A percentile compares a stretch with the other conserved stretches of the same genome.
These are phyloP conservation scores for Cataglyphis altisquamis DNA, from an alignment of 2,888 invertebrate genomes.

Conservation along the genomic window DNA sequence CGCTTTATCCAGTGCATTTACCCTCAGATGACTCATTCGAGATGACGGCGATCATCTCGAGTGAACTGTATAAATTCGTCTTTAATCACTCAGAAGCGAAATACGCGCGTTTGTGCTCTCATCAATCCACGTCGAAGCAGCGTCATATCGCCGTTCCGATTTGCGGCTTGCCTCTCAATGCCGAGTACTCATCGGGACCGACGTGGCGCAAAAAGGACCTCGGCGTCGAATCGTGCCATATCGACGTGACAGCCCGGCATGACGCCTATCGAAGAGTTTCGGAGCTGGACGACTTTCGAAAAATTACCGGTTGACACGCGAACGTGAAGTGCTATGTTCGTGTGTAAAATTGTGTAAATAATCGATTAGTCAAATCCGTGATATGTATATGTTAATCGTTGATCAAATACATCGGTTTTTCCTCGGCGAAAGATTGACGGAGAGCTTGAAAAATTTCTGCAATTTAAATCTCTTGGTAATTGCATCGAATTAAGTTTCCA, in stretches of 20 bases:
- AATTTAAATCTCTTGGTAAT: background rate
- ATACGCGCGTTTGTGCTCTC: slow-evolving; percentile 52
- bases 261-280: slow-evolving; percentile 29
- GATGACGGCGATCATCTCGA: slow-evolving; percentile 11
- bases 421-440: background rate
- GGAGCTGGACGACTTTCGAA: slow-evolving; percentile 21
- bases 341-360: slow-evolving; percentile 19
- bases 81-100: slow-evolving; percentile 47
- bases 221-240: slow-evolving; percentile 44
- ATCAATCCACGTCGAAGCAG: slow-evolving; percentile 70
- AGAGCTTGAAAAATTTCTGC: slow-evolving; percentile 16
- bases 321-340: background rate
- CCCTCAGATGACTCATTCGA: background rate
- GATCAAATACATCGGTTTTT: background rate
- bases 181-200: slow-evolving; percentile 61
- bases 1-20: background rate
- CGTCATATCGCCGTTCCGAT: slow-evolving; percentile 70
- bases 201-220: slow-evolving; percentile 65
- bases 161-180: slow-evolving; percentile 64
- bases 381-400: slow-evolving; percentile 15
- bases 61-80: slow-evolving; percentile 11
- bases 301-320: slow-evolving; percentile 34
- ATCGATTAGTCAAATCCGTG: slow-evolving; percentile 12
- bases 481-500: slow-evolving; percentile 5
- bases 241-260: slow-evolving; percentile 24